A percentile compares a stretch with the other conserved stretches of the same genome.
These are phyloP conservation scores for Agriopis aurantiaria DNA, from an alignment of 2,888 invertebrate genomes.

Conservation along the genomic window DNA sequence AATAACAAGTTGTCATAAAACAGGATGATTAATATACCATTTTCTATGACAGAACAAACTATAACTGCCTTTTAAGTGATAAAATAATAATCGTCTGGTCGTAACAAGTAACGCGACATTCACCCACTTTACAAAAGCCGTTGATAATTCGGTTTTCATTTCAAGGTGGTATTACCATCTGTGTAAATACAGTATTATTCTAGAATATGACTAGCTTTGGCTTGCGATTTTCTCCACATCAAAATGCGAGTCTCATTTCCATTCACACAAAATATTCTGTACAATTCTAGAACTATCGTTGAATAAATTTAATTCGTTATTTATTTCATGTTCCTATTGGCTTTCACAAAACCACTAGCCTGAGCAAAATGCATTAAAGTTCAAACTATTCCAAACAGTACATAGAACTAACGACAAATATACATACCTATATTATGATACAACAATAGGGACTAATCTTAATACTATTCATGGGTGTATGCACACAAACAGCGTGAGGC, in stretches of 20 bases:
- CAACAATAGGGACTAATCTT: constrained; percentile 31
- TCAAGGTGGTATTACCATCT: constrained; percentile 49
- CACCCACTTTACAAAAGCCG: constrained; percentile 49
- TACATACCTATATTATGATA: background rate
- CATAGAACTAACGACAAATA: background rate
- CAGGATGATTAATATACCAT: background rate
- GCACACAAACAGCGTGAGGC: constrained; percentile 30
- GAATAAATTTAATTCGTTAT: background rate
- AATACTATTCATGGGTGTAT: constrained; percentile 29
- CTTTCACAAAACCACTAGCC: background rate
- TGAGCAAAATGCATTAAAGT: background rate
- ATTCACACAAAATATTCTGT: background rate
- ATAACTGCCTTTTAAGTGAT: constrained; percentile 15
- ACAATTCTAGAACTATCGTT: background rate
- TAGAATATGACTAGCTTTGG: background rate
- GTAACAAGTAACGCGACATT: constrained; percentile 44
- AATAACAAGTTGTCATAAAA: constrained; percentile 19
- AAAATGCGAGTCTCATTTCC: background rate
- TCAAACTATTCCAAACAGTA: background rate
- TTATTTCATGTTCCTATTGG: background rate
- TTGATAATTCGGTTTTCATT: constrained; percentile 45
- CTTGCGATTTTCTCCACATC: background rate
- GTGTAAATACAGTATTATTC: constrained; percentile 42
- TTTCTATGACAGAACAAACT: background rate
- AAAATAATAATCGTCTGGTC: constrained; percentile 25